A percentile compares a stretch with the other conserved stretches of the same genome.
Conservation (phyloP, 2,888 invertebrate species). For the Pomacea canaliculata region DNA sequence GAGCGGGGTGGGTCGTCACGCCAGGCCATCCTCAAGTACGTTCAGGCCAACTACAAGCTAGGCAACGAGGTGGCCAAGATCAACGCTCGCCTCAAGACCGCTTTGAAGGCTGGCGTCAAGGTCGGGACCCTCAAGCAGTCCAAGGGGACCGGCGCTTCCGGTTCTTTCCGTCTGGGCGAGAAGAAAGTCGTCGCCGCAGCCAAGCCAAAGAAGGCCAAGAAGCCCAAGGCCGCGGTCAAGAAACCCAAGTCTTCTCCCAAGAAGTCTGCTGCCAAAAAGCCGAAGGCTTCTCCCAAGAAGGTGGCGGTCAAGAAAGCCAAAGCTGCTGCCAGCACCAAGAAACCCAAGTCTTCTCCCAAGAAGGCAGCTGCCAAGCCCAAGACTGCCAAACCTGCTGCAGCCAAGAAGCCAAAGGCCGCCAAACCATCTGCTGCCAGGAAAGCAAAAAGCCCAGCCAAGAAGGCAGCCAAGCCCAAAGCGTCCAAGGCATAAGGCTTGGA, state of each 20-base stretch:
- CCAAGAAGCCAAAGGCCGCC: constrained; percentile 28
- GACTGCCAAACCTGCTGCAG: constrained; percentile 16
- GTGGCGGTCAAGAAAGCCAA: constrained; percentile 21
- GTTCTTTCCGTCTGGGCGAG: constrained; percentile 39
- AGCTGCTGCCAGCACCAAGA: constrained; percentile 14
- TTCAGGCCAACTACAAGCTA: constrained; percentile 64
- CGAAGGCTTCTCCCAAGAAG: constrained; percentile 27
- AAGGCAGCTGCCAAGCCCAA: constrained; percentile 25
- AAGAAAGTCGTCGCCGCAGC: constrained; percentile 32
- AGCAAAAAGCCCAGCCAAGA: constrained; percentile 11
- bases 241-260: constrained; percentile 1
- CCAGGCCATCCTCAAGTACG: constrained; percentile 67
- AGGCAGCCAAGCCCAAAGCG: not conserved
- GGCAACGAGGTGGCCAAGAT: constrained; percentile 39
- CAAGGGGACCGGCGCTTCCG: constrained; percentile 43
- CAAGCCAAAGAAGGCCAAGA: constrained; percentile 23
- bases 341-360: constrained; percentile 21
- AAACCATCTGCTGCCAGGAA: not conserved
- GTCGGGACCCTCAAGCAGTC: constrained; percentile 53
- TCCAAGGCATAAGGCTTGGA: not conserved
- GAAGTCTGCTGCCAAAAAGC: constrained; percentile 9
- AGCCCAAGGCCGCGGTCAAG: constrained; percentile 15
- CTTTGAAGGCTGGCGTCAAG: too few species aligned
- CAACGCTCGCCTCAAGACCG: too few species aligned
- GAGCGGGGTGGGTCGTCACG: constrained; percentile 66